Percentiles rank a stretch among this genome's conserved stretches.
These are phyloP conservation scores for Galerucella calmariensis DNA, from an alignment of 2,888 invertebrate genomes.

Conservation along the genomic window DNA sequence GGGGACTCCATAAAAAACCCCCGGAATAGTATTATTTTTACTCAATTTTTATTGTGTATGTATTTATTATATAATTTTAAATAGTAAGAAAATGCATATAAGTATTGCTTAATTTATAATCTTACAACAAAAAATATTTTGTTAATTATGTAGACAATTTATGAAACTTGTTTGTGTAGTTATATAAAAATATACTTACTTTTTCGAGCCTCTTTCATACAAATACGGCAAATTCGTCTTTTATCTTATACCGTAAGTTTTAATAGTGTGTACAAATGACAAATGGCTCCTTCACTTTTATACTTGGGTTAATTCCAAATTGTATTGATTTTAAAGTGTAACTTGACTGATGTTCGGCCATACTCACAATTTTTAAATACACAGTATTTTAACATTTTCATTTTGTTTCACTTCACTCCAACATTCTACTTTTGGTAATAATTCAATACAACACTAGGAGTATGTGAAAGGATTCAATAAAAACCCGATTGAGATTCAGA, in stretches of 20 bases:
- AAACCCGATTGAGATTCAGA: constrained; percentile 6
- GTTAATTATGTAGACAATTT: background rate
- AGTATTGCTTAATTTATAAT: no score
- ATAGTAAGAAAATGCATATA: background rate
- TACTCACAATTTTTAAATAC: constrained; percentile 16
- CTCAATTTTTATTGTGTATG: constrained; percentile 20
- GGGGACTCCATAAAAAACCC: constrained; percentile 89
- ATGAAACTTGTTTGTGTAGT: background rate
- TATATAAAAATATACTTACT: background rate
- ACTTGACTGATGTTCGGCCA: background rate
- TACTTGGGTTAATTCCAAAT: background rate
- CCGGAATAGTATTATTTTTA: constrained; percentile 69
- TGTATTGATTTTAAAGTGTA: background rate
- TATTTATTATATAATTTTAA: constrained; percentile 32
- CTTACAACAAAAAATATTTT: no score
- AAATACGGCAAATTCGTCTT: background rate
- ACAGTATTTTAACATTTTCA: constrained; percentile 11
- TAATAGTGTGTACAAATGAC: constrained; percentile 29
- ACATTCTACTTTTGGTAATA: background rate
- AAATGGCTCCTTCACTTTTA: constrained; percentile 23
- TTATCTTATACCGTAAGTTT: background rate
- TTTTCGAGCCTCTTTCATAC: background rate
- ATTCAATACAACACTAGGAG: background rate
- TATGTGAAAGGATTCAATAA: background rate
- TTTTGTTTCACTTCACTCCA: background rate